Base-by-base conservation (phyloP, 2,113 vertebrate genomes). In the Spermophilus dauricus region DNA sequence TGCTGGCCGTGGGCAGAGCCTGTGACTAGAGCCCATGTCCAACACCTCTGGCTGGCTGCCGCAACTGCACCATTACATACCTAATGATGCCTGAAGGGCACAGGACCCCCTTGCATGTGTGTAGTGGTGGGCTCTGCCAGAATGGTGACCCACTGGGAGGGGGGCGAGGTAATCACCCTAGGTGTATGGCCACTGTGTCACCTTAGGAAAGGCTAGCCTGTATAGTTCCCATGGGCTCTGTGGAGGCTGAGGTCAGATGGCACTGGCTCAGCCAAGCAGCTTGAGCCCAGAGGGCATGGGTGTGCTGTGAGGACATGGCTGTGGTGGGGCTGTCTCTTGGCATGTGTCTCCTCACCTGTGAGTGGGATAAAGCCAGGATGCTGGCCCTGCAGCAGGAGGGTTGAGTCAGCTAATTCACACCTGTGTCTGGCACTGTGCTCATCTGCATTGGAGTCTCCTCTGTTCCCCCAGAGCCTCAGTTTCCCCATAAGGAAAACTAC, bases 271-370 rank as follows among this genome's bases (percentile, higher is more conserved):
- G 14, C 70, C 37, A 14, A 37, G 39, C n/a, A 58, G 30, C 4
- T 17, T 4, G 63, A 30, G 26, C 69, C 51, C 13, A 9, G 6
- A 8, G 18, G 3, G 8, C 4, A 37, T 7, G 13, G 30, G 58
- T 24, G 5, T 9, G 2, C 4, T 0, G 1, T 28, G 18, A 76
- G 30, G 18, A 5, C 4, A 14, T 14, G 0, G 2, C 10, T 11
- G 28, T n/a, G 69, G 5, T 0, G n/a, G 20, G 39, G 42, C 4
- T 17, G 30, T 14, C 5, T 37, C 20, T 51, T 26, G 16, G n/a
- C 24, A 1, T 17, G 0, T 0, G 0, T n/a, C 1, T 28, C 17
- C 53, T 24, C 17, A 11, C 22, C 9, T 45, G 32, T 17, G 24
- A 16, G 6, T 20, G 34, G 51, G 20, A 14, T 51, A 34, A 2